These are phyloP conservation scores for Agrilus mali DNA, from an alignment of 2,888 invertebrate species.

Conservation along the genomic window DNA sequence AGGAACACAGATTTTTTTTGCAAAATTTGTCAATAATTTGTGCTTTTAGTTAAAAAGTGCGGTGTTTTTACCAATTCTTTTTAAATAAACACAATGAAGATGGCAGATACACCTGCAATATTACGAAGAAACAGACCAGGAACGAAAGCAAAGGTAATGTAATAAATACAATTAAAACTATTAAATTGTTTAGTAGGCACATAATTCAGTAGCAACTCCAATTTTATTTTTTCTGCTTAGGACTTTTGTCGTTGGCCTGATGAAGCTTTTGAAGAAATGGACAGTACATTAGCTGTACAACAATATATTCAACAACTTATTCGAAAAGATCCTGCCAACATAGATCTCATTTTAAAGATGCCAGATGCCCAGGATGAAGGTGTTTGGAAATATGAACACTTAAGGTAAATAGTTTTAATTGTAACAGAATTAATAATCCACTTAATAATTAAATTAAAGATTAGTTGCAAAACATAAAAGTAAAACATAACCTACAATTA, in stretches of 20 bases:
- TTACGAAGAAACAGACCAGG: conserved; percentile 83
- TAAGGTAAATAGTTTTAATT: conserved; percentile 45
- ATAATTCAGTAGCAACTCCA: neutral
- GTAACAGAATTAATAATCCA: neutral
- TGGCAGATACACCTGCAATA: conserved; percentile 74
- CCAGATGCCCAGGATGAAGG: conserved; percentile 97
- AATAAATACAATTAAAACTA: conserved; percentile 1
- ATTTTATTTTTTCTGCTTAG: conserved; percentile 35
- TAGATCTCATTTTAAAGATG: conserved; percentile 88
- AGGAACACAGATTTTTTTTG: too few relatives aligned
- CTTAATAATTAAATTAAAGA: neutral
- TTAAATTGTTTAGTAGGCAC: neutral
- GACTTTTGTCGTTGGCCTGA: conserved; percentile 97
- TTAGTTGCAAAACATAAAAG: neutral
- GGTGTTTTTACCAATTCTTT: too few relatives aligned
- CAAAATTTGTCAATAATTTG: too few relatives aligned
- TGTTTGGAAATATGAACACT: conserved; percentile 99
- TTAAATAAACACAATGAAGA: conserved; percentile 44
- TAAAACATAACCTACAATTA: too few relatives aligned
- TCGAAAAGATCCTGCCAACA: conserved; percentile 80
- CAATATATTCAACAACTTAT: conserved; percentile 98
- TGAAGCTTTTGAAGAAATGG: conserved; percentile 98
- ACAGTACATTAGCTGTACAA: conserved; percentile 95
- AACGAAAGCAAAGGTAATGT: conserved; percentile 77
- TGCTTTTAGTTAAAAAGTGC: too few relatives aligned